phyloP scores from a whole-genome alignment of 2,888 invertebrate genomes.

The Seladonia tumulorum region DNA sequence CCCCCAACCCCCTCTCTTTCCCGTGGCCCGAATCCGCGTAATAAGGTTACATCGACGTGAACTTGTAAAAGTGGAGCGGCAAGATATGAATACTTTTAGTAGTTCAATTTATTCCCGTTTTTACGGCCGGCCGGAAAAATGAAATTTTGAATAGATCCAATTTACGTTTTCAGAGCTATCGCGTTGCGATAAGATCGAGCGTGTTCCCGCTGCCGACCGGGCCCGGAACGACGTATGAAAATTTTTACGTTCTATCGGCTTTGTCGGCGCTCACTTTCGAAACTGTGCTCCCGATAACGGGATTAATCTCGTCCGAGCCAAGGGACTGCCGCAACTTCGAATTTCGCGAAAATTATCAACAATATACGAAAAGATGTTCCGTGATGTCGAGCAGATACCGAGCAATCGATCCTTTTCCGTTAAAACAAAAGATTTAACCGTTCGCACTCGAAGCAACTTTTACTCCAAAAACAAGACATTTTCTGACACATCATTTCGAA shows the following conservation, averaged over 20 bases:
- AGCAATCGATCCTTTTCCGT: too few species aligned
- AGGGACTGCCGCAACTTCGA: neutral
- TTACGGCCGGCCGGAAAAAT: conserved; percentile 52
- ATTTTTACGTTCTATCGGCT: conserved; percentile 60
- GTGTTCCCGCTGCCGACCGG: conserved; percentile 27
- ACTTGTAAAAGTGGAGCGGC: conserved; percentile 47
- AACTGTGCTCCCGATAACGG: conserved; percentile 13
- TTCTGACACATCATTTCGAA: too few species aligned
- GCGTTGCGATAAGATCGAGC: conserved; percentile 60
- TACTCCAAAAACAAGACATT: too few species aligned
- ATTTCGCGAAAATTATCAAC: neutral
- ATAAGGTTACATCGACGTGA: conserved; percentile 44
- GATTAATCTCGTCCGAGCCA: conserved; percentile 31
- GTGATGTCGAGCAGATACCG: too few species aligned
- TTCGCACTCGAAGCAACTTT: neutral
- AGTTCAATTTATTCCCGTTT: conserved; percentile 55
- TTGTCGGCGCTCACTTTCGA: conserved; percentile 47
- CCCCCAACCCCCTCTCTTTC: neutral
- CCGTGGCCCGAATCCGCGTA: conserved; percentile 32
- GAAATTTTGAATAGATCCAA: conserved; percentile 62
- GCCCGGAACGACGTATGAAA: conserved; percentile 53
- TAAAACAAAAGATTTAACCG: too few species aligned
- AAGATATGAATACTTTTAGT: conserved; percentile 55
- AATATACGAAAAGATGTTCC: too few species aligned
- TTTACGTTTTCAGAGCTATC: conserved; percentile 60